These are phyloP conservation scores for Muscicapa adusta DNA, from an alignment of 2,113 vertebrate genomes.

Conservation along the genomic window DNA sequence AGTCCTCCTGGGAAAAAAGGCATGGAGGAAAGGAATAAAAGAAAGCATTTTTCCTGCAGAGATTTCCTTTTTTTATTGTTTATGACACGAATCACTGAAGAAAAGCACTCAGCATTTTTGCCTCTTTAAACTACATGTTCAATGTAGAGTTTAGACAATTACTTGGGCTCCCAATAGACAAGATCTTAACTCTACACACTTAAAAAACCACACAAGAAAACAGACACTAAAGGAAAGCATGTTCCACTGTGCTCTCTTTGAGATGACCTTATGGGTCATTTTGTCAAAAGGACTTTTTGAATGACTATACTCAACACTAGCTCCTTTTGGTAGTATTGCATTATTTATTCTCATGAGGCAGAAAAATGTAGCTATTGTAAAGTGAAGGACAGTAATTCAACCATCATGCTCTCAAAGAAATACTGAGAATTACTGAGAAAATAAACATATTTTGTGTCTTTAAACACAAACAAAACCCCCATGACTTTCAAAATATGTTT, in stretches of 20 bases:
- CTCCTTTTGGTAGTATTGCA: background rate
- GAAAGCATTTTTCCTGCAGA: background rate
- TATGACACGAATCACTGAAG: background rate
- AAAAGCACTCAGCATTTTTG: background rate
- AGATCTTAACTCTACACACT: background rate
- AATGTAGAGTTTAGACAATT: background rate
- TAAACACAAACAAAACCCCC: background rate
- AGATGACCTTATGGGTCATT: background rate
- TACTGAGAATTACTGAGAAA: background rate
- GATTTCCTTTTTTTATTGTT: background rate
- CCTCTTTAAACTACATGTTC: background rate
- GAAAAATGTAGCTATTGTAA: background rate
- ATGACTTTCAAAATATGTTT: background rate
- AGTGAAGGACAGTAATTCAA: background rate
- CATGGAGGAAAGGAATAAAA: background rate
- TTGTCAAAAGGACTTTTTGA: background rate
- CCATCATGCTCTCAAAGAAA: background rate
- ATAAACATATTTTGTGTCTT: background rate
- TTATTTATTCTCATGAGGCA: background rate
- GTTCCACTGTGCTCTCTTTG: background rate
- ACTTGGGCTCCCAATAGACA: background rate
- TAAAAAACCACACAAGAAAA: background rate
- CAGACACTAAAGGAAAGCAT: background rate
- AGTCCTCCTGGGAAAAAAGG: background rate
- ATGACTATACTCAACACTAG: background rate